These are phyloP conservation scores for Eurytoma adleriae DNA, from an alignment of 2,888 invertebrate species.

Conservation along the genomic window DNA sequence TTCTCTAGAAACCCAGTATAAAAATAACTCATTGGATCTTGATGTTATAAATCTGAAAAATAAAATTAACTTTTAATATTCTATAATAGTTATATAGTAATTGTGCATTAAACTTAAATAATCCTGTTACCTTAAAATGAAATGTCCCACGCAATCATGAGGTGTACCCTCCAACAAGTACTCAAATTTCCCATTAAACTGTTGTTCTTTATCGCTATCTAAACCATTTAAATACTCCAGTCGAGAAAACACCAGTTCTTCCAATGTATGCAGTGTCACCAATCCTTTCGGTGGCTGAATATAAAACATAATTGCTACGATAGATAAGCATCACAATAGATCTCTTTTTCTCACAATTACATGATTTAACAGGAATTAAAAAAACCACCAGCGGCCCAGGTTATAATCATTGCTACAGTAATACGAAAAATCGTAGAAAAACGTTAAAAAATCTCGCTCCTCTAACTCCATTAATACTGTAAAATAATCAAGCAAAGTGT, in stretches of 20 bases:
- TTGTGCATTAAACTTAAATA: neutral
- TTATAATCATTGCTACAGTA: neutral
- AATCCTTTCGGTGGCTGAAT: slow-evolving; percentile 79
- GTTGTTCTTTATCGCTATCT: slow-evolving; percentile 67
- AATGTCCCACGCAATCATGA: slow-evolving; percentile 81
- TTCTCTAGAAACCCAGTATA: slow-evolving; percentile 68
- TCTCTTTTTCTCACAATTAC: neutral
- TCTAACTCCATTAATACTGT: too few relatives aligned
- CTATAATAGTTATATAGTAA: slow-evolving; percentile 14
- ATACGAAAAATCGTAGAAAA: too few relatives aligned
- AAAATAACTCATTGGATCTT: slow-evolving; percentile 65
- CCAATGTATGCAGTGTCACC: slow-evolving; percentile 78
- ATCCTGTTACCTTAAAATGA: slow-evolving; percentile 76
- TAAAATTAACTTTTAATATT: slow-evolving; percentile 17
- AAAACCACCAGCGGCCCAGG: neutral
- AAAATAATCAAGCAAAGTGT: too few relatives aligned
- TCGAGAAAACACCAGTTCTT: slow-evolving; percentile 78
- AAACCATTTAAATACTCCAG: slow-evolving; percentile 77
- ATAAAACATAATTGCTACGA: slow-evolving; percentile 77
- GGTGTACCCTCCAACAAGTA: slow-evolving; percentile 80
- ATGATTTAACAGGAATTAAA: slow-evolving; percentile 8
- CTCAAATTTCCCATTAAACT: slow-evolving; percentile 76
- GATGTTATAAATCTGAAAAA: slow-evolving; percentile 69
- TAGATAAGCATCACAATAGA: neutral
- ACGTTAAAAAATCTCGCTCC: too few relatives aligned